A percentile compares a stretch with the other conserved stretches of the same genome.
Evolutionary conservation across 2,113 vertebrate genomes (phyloP).

Genomic region (Gadus macrocephalus): DNA sequence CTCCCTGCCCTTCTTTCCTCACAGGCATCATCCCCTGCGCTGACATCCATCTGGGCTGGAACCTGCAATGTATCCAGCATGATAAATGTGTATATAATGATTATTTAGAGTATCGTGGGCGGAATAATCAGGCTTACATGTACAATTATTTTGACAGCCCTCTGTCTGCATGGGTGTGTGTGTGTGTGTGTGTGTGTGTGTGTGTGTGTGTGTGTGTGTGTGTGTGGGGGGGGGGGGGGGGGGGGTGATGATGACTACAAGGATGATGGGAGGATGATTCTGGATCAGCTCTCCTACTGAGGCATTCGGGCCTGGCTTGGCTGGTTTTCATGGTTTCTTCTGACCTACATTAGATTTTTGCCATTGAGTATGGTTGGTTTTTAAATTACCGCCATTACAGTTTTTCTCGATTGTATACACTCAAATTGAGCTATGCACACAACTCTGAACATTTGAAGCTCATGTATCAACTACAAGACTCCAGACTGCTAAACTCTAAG

Average conservation of each 20-base stretch:
- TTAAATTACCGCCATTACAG: too few species aligned
- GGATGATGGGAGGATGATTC: slow-evolving; percentile 10
- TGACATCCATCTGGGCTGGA: slow-evolving; percentile 50
- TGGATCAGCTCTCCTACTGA: slow-evolving; percentile 10
- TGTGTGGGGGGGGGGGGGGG: too few species aligned
- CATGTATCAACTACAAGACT: too few species aligned
- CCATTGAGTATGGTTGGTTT: too few species aligned
- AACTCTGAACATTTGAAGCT: too few species aligned
- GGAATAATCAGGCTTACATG: slow-evolving; percentile 34
- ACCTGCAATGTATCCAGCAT: slow-evolving; percentile 30
- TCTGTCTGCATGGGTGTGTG: slow-evolving; percentile 14
- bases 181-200: too few species aligned
- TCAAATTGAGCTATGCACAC: too few species aligned
- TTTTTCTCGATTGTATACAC: too few species aligned
- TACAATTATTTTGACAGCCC: slow-evolving; percentile 16
- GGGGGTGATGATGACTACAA: too few species aligned
- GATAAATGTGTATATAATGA: slow-evolving; percentile 45
- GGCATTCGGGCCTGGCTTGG: slow-evolving; percentile 4
- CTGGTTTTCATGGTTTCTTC: background rate
- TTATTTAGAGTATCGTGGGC: slow-evolving; percentile 34
- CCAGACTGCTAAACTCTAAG: too few species aligned
- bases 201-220: background rate
- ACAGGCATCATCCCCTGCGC: slow-evolving; percentile 31
- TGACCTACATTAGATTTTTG: background rate
- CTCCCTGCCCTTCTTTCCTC: slow-evolving; percentile 25